phyloP scores from a whole-genome alignment of 2,113 vertebrate genomes.

The Hystrix cristata region DNA sequence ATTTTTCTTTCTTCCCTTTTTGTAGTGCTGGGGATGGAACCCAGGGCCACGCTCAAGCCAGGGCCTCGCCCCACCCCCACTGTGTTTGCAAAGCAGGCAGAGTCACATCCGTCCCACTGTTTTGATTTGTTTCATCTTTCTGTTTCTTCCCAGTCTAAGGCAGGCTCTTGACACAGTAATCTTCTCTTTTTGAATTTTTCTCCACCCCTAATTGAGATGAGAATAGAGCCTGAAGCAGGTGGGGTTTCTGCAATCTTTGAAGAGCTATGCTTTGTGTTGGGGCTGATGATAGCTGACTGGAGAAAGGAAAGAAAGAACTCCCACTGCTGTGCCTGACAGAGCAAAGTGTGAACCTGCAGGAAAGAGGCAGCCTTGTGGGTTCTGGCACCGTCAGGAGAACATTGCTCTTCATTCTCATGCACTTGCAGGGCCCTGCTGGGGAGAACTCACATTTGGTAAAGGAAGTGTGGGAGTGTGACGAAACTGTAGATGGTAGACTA shows the following conservation, averaged over 20 bases:
- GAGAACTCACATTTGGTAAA: background rate
- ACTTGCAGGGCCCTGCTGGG: background rate
- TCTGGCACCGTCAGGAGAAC: background rate
- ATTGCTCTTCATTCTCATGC: background rate
- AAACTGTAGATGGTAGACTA: background rate
- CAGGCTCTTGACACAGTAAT: background rate
- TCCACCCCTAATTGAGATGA: background rate
- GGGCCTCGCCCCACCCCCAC: no score
- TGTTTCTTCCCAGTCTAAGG: background rate
- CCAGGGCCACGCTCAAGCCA: no score
- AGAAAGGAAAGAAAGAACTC: background rate
- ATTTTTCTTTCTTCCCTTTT: background rate
- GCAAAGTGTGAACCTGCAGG: background rate
- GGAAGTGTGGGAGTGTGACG: background rate
- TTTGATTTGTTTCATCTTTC: background rate
- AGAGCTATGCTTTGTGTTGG: background rate
- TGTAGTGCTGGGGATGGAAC: no score
- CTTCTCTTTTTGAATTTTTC: background rate
- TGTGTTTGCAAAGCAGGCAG: background rate
- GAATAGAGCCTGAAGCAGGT: background rate
- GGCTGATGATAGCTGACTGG: background rate
- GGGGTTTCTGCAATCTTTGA: background rate
- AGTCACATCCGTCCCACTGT: background rate
- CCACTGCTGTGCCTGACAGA: rapidly evolving
- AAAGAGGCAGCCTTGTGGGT: background rate